A percentile compares a stretch with the other conserved stretches of the same genome.
Conservation (phyloP, 2,113 vertebrate genomes). For the Clarias batrachus region DNA sequence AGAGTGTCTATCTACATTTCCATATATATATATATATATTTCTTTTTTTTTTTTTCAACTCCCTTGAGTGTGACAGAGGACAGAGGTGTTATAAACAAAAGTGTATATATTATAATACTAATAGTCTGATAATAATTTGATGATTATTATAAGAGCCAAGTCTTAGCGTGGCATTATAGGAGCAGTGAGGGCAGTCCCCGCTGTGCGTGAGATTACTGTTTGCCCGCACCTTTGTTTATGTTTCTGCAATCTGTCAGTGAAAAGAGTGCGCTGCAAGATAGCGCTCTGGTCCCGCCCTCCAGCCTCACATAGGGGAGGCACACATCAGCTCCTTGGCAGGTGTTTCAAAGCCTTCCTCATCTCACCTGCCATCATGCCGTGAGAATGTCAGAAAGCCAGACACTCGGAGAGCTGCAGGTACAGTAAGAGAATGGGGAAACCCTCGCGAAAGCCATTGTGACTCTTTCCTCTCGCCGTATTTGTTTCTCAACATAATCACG, state of each 20-base stretch:
- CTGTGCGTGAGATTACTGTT: conserved; percentile 57
- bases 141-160: background rate
- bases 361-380: conserved; percentile 52
- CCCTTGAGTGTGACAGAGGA: background rate
- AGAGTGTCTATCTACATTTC: background rate
- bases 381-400: conserved; percentile 48
- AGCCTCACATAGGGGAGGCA: conserved; percentile 20
- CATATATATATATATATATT: background rate
- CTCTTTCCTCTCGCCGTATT: conserved; percentile 1
- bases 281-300: conserved; percentile 49
- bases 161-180: background rate
- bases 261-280: conserved; percentile 56
- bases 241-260: conserved; percentile 60
- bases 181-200: background rate
- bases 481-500: conserved; percentile 29
- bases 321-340: conserved; percentile 50
- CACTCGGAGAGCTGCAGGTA: conserved; percentile 40
- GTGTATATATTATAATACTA: background rate
- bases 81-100: background rate
- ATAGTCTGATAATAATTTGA: background rate
- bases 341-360: conserved; percentile 60
- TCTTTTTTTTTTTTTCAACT: background rate
- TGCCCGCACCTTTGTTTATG: conserved; percentile 58
- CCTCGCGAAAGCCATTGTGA: conserved; percentile 33
- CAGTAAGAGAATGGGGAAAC: conserved; percentile 50